Evolutionary conservation across 2,888 invertebrate genomes (phyloP), one percentile per base, ranked within the genome.

Genomic region (Tridacna gigas): DNA sequence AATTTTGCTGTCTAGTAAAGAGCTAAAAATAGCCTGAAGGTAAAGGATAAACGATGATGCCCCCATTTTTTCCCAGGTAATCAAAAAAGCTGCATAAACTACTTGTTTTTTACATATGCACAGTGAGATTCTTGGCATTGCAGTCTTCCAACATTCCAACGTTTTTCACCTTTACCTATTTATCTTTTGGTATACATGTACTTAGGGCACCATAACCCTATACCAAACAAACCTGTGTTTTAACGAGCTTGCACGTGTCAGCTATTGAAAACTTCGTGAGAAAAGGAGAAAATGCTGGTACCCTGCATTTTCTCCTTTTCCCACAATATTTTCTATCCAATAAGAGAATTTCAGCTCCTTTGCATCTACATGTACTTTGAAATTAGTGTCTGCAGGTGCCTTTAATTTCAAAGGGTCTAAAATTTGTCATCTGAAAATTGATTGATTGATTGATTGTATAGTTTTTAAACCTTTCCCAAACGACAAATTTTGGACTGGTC

Each of bases 41-140:
- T 37, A 37, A 37, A 37, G 7, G 37, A n/a, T n/a, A 7, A 37
- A 7, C 7, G 7, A 37, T 37, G 37, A 7, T 37, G 37, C 37
- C 37, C 37, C 37, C 37, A 37, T 37, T 37, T 37, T 37, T 37
- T 37, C 37, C 37, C 37, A 37, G 37, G 37, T 37, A 37, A 37
- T 37, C 37, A 37, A 37, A 22, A 63, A 71, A 71, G 22, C 15
- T 18, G 71, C 45, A 51, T 51, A 25, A 48, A 71, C 22, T 22
- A n/a, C 13, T 13, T n/a, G 22, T 71, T 51, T 71, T 51, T 71
- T 26, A 25, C 71, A 69, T n/a, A 13, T 47, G 56, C 9, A 51
- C 71, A 51, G 71, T 71, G 51, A 71, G 51, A 71, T 71, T 71
- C 71, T 71, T 71, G 71, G 71, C 71, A 71, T 13, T 13, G 37